Conservation (phyloP, 2,797 vertebrate genomes). For the Gallinago stenura region DNA sequence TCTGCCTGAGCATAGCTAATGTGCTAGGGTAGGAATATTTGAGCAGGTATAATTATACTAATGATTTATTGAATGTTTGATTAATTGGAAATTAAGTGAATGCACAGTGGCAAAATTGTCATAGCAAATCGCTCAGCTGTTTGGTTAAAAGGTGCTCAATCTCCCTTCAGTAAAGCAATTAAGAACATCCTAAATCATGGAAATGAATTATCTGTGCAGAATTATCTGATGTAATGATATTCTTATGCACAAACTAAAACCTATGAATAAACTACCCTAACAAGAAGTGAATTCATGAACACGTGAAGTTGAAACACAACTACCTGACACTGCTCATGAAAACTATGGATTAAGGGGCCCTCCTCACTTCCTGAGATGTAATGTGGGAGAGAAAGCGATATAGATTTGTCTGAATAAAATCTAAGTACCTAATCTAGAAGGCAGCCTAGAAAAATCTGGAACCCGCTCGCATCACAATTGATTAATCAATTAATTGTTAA, state of each 20-base stretch:
- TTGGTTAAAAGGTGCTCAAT: slow-evolving; percentile 80
- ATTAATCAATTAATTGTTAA: not conserved
- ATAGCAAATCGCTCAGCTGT: slow-evolving; percentile 80
- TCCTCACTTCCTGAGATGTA: not conserved
- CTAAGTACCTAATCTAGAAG: not conserved
- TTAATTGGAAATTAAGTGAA: slow-evolving; percentile 85
- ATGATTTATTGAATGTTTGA: slow-evolving; percentile 86
- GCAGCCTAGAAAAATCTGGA: not conserved
- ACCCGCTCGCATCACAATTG: not conserved
- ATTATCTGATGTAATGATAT: not conserved
- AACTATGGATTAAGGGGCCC: not conserved
- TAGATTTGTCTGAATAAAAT: not conserved
- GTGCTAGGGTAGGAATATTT: slow-evolving; percentile 64
- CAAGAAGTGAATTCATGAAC: not conserved
- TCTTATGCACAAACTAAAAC: not conserved
- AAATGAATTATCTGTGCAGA: slow-evolving; percentile 50
- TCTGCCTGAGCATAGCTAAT: slow-evolving; percentile 72
- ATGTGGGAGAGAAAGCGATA: not conserved
- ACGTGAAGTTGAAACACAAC: not conserved
- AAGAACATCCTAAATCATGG: slow-evolving; percentile 76
- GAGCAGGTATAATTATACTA: slow-evolving; percentile 83
- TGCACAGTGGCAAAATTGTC: slow-evolving; percentile 80
- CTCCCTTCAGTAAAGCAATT: slow-evolving; percentile 80
- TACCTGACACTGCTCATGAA: not conserved
- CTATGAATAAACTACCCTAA: not conserved